These are phyloP conservation scores for Ophion ventricosus DNA, from an alignment of 2,888 invertebrate genomes.

Conservation along the genomic window DNA sequence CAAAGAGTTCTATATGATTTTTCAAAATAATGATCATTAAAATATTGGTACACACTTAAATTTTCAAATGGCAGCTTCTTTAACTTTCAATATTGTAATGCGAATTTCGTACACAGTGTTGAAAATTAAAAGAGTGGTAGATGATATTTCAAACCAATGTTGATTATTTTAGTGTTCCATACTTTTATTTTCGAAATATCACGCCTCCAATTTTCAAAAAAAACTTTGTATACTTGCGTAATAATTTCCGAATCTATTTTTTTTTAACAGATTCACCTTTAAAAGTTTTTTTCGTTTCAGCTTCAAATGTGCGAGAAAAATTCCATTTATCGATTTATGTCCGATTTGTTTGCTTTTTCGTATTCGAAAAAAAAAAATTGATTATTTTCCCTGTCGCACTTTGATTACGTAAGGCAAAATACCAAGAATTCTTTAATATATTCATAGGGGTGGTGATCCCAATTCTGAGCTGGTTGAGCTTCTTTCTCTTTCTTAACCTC, in stretches of 20 bases:
- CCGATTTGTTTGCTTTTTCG: not conserved
- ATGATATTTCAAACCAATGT: too few species aligned
- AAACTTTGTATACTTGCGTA: not conserved
- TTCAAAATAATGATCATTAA: too few species aligned
- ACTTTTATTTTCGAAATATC: too few species aligned
- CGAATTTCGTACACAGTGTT: too few species aligned
- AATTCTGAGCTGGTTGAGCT: slow-evolving; percentile 6
- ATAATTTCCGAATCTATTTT: not conserved
- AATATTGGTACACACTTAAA: too few species aligned
- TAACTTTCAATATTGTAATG: too few species aligned
- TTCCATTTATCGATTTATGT: not conserved
- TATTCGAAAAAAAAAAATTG: not conserved
- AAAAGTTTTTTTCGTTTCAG: not conserved
- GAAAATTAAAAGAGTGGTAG: too few species aligned
- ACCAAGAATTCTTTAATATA: slow-evolving; percentile 57
- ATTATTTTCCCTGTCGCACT: not conserved
- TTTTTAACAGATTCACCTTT: not conserved
- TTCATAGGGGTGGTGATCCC: slow-evolving; percentile 33
- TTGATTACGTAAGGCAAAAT: slow-evolving; percentile 46
- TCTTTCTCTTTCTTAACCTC: not conserved
- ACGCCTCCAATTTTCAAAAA: not conserved
- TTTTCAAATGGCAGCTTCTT: too few species aligned
- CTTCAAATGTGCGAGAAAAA: not conserved
- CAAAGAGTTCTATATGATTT: too few species aligned
- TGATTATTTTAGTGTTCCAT: too few species aligned